These are phyloP conservation scores for Cephus cinctus DNA, from an alignment of 1,140 invertebrate species.

Conservation along the genomic window DNA sequence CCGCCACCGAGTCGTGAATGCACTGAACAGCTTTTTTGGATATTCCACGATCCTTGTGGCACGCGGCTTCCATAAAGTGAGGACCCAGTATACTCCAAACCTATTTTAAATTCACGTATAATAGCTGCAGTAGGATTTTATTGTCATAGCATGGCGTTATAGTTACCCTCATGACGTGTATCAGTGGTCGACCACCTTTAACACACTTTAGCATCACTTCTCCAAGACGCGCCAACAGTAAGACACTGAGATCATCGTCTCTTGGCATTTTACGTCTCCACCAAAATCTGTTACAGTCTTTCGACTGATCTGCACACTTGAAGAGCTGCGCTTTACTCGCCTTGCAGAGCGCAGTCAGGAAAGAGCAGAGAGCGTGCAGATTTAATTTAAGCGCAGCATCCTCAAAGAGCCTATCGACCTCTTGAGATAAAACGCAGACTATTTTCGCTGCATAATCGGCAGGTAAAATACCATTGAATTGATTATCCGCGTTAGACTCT, in stretches of 20 bases:
- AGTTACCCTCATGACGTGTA: slow-evolving; percentile 79
- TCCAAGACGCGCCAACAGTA: slow-evolving; percentile 79
- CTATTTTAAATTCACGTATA: slow-evolving; percentile 13
- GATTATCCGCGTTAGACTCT: slow-evolving; percentile 63
- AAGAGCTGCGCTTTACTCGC: slow-evolving; percentile 79
- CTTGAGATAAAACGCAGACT: slow-evolving; percentile 81
- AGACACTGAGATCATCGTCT: slow-evolving; percentile 57
- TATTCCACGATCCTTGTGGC: slow-evolving; percentile 83
- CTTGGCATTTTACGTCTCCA: slow-evolving; percentile 57
- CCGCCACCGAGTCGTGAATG: slow-evolving; percentile 88
- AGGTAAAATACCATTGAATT: slow-evolving; percentile 71
- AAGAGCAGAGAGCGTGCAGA: slow-evolving; percentile 76
- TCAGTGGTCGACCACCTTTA: slow-evolving; percentile 79
- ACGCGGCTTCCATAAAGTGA: slow-evolving; percentile 92
- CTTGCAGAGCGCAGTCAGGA: slow-evolving; percentile 77
- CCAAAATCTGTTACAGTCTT: slow-evolving; percentile 54
- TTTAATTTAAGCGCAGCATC: slow-evolving; percentile 86
- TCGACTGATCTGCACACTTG: slow-evolving; percentile 48
- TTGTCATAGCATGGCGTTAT: slow-evolving; percentile 5
- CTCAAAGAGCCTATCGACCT: slow-evolving; percentile 81
- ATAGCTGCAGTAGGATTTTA: background rate
- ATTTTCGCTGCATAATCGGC: slow-evolving; percentile 82
- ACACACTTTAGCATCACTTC: slow-evolving; percentile 86
- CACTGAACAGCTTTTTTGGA: slow-evolving; percentile 92
- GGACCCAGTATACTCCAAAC: slow-evolving; percentile 87